These are phyloP conservation scores for Antennarius maculatus DNA, from an alignment of 2,797 vertebrate genomes.

Conservation along the genomic window DNA sequence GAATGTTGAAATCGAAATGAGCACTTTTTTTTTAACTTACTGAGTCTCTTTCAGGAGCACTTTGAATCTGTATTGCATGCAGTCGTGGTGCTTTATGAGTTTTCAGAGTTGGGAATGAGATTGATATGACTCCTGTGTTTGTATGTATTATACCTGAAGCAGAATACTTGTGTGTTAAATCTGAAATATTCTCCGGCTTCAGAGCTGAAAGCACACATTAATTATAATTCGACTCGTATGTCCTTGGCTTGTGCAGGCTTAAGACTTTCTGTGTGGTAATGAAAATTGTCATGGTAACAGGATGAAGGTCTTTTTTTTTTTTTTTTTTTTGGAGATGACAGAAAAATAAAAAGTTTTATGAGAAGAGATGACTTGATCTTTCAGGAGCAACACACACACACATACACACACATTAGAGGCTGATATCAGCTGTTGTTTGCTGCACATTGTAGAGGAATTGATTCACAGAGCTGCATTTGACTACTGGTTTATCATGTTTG, in stretches of 20 bases:
- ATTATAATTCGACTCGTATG: not conserved
- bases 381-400: not conserved
- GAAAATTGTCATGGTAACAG: constrained; percentile 49
- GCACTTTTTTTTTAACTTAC: no score
- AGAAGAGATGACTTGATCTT: constrained; percentile 15
- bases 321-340: constrained; percentile 14
- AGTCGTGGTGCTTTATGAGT: no score
- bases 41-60: no score
- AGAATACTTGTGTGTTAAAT: not conserved
- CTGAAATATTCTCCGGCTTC: not conserved
- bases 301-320: not conserved
- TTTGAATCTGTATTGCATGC: no score
- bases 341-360: constrained; percentile 21
- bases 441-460: constrained; percentile 9
- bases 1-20: no score
- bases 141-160: no score
- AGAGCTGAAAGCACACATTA: constrained; percentile 3
- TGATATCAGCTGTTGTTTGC: constrained; percentile 8
- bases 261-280: constrained; percentile 5
- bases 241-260: constrained; percentile 16
- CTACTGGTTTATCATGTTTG: constrained; percentile 38
- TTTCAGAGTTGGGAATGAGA: no score
- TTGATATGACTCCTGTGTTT: no score
- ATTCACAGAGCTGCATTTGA: constrained; percentile 25
- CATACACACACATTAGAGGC: not conserved